A percentile compares a stretch with the other conserved stretches of the same genome.
These are phyloP conservation scores for Cyphomyrus plagiostoma DNA, from an alignment of 2,113 vertebrate species.

Conservation along the genomic window DNA sequence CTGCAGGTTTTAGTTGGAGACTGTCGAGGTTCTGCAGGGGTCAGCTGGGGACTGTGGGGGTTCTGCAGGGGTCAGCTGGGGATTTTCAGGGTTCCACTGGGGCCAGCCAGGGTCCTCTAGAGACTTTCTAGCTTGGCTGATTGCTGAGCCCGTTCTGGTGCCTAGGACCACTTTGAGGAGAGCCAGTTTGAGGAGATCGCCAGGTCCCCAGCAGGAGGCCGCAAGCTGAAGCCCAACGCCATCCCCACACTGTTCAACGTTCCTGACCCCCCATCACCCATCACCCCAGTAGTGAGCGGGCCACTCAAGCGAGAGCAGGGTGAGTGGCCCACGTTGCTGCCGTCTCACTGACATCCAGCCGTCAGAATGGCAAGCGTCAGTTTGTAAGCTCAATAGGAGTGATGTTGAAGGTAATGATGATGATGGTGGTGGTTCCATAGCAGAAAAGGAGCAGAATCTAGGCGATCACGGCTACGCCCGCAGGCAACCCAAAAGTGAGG, in stretches of 20 bases:
- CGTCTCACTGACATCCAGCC: neutral
- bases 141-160: neutral
- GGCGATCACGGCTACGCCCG: slow-evolving; percentile 68
- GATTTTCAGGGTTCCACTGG: neutral
- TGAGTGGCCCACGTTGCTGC: slow-evolving; percentile 23
- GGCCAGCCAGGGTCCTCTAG: neutral
- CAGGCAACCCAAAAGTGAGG: slow-evolving; percentile 49
- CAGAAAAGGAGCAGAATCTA: slow-evolving; percentile 59
- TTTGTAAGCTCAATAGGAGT: neutral
- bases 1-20: neutral
- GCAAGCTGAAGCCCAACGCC: slow-evolving; percentile 68
- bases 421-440: slow-evolving; percentile 28
- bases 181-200: slow-evolving; percentile 71
- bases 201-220: slow-evolving; percentile 63
- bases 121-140: neutral
- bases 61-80: neutral
- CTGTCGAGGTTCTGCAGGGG: neutral
- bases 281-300: slow-evolving; percentile 42
- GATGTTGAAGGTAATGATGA: neutral
- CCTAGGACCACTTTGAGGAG: slow-evolving; percentile 66
- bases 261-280: slow-evolving; percentile 57
- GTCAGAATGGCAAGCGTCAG: too few relatives aligned
- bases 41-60: neutral
- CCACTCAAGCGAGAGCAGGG: slow-evolving; percentile 61
- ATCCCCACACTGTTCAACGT: slow-evolving; percentile 64